These are phyloP conservation scores for Lordiphosa stackelbergi DNA, from an alignment of 1,140 invertebrate species.

Conservation along the genomic window DNA sequence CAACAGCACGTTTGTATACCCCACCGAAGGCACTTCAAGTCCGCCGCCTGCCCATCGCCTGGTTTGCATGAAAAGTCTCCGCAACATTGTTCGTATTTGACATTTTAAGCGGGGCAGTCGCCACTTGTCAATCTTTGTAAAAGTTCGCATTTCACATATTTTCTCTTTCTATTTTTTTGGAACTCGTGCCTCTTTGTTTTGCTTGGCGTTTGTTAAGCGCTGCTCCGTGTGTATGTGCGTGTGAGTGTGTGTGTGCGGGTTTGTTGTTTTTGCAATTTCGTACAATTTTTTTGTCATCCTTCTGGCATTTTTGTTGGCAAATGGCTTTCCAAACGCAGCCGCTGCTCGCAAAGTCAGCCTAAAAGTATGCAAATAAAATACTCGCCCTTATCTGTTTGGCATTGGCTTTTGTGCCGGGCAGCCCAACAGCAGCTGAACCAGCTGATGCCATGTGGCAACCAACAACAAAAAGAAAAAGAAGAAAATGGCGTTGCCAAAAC, in stretches of 20 bases:
- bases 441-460: slow-evolving; percentile 43
- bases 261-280: slow-evolving; percentile 37
- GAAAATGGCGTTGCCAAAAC: slow-evolving; percentile 58
- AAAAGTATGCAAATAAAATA: slow-evolving; percentile 76
- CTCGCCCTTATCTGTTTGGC: slow-evolving; percentile 72
- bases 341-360: slow-evolving; percentile 57
- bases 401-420: slow-evolving; percentile 62
- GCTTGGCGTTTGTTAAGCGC: slow-evolving; percentile 35
- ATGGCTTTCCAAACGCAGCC: slow-evolving; percentile 60
- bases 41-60: not conserved
- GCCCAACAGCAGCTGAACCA: slow-evolving; percentile 29
- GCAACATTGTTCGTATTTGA: slow-evolving; percentile 72
- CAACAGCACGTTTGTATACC: slow-evolving; percentile 42
- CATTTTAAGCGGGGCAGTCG: slow-evolving; percentile 73
- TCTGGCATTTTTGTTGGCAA: slow-evolving; percentile 61
- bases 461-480: slow-evolving; percentile 8
- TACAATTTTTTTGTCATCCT: slow-evolving; percentile 41
- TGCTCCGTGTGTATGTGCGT: slow-evolving; percentile 12
- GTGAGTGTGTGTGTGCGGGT: slow-evolving; percentile 13
- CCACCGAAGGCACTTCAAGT: not conserved
- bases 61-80: slow-evolving; percentile 66
- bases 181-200: slow-evolving; percentile 32
- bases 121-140: slow-evolving; percentile 74
- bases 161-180: slow-evolving; percentile 24
- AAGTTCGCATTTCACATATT: slow-evolving; percentile 74